A percentile compares a stretch with the other conserved stretches of the same genome.
These are phyloP conservation scores for Macrophya annulata DNA, from an alignment of 2,888 invertebrate species.

Conservation along the genomic window DNA sequence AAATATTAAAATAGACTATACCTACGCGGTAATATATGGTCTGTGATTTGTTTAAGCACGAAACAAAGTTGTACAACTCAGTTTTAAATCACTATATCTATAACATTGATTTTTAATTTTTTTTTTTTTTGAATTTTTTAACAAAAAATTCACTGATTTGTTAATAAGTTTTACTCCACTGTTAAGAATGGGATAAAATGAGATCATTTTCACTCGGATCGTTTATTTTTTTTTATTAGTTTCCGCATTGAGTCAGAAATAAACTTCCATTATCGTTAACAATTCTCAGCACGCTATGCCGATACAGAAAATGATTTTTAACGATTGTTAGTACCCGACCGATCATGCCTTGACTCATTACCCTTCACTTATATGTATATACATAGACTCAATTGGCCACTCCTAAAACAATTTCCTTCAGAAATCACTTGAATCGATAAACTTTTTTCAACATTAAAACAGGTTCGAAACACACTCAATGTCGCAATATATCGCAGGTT, in stretches of 20 bases:
- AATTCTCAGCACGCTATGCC: conserved; percentile 17
- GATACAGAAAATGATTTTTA: neutral
- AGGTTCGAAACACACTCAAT: conserved; percentile 8
- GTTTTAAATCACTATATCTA: neutral
- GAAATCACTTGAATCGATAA: conserved; percentile 35
- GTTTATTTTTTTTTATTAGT: neutral
- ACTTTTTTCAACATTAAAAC: conserved; percentile 12
- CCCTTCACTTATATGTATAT: conserved; percentile 25
- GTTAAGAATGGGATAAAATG: neutral
- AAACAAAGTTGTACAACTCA: neutral
- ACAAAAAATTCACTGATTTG: neutral
- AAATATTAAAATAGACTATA: conserved; percentile 27
- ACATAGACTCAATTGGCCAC: conserved; percentile 8
- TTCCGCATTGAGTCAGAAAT: neutral
- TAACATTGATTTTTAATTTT: neutral
- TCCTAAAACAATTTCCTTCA: conserved; percentile 29
- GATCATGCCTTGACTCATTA: conserved; percentile 8
- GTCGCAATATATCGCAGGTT: neutral
- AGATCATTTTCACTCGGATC: neutral
- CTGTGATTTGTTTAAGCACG: conserved; percentile 9
- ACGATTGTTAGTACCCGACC: conserved; percentile 10
- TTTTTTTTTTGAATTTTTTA: neutral
- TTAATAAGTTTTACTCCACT: neutral
- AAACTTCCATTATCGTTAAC: conserved; percentile 9
- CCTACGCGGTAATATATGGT: neutral